Base-by-base conservation (phyloP, 2,888 invertebrate species). In the Nomada fucata region DNA sequence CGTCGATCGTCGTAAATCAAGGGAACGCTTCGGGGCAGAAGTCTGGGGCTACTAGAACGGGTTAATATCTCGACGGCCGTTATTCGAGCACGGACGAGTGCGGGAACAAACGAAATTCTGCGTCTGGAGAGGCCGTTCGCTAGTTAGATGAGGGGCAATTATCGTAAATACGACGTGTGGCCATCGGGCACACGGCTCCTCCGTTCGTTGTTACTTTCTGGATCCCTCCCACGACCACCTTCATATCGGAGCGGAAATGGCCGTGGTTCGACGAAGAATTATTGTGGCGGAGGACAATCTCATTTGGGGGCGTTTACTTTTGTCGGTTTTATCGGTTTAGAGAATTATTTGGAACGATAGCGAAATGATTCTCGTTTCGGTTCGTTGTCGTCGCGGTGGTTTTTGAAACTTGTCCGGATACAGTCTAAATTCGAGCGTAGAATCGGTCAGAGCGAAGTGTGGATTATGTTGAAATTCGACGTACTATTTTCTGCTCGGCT, bases 91-190 rank as follows among this genome's bases (percentile, higher is more conserved):
- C 23, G n/a, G 11, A 36, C 26, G 59, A 53, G 60, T 64, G 63
- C 74, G 75, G 63, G 71, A 83, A 83, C 55, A 63, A 60, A 68
- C 67, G 74, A 71, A 36, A 81, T 81, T 76, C 71, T 60, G 78
- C 76, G 67, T 60, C 26, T 69, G 26, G 53, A 59, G 67, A 70
- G 73, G 77, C 65, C 75, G 82, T 67, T 82, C 82, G 72, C 87
- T 78, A 78, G 82, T 80, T 80, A 84, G 86, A 82, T 72, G 83
- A 86, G 80, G 70, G 61, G 72, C 83, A 84, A 89, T 89, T 89
- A 83, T 80, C 85, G 82, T 89, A 86, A 88, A 89, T 88, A 88
- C 86, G 79, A 88, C 74, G 67, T 78, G 70, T 59, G 50, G 42
- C 85, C 65, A 74, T 86, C 81, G 70, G 47, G 61, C 57, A 61